phyloP scores from a whole-genome alignment of 2,113 vertebrate species.

The Rhinolophus sinicus region DNA sequence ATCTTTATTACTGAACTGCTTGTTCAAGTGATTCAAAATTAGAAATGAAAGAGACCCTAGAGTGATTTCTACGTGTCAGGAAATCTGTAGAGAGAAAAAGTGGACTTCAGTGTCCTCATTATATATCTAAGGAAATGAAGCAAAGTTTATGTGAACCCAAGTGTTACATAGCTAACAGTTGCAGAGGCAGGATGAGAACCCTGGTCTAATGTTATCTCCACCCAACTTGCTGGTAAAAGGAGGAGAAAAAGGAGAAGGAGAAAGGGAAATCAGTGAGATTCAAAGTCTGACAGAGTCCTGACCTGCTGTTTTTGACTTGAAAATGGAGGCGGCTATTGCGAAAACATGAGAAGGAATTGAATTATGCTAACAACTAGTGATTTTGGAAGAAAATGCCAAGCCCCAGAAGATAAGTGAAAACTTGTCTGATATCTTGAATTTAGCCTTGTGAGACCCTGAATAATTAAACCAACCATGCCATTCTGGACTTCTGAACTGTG shows the following conservation, averaged over 20 bases:
- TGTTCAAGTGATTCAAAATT: constrained; percentile 39
- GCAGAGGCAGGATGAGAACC: not conserved
- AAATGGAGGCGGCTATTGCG: not conserved
- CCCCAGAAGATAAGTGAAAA: rapidly evolving
- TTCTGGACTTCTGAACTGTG: not conserved
- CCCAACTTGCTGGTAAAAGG: not conserved
- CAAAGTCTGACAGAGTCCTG: not conserved
- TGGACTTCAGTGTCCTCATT: not conserved
- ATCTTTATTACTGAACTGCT: constrained; percentile 56
- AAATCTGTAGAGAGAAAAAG: not conserved
- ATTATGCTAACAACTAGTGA: not conserved
- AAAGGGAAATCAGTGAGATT: not conserved
- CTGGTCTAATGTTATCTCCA: not conserved
- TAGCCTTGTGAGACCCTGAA: not conserved
- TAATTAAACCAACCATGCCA: not conserved
- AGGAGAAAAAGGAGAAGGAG: not conserved
- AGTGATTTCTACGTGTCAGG: not conserved
- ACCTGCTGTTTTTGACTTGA: not conserved
- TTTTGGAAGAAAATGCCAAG: not conserved
- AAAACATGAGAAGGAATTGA: not conserved
- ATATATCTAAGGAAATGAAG: not conserved
- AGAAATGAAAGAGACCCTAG: constrained; percentile 25
- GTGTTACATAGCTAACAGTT: not conserved
- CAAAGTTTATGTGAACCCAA: not conserved
- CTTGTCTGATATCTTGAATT: not conserved